A percentile compares a stretch with the other conserved stretches of the same genome.
Conservation (phyloP, 2,797 vertebrate genomes). For the Epinephelus malabaricus region DNA sequence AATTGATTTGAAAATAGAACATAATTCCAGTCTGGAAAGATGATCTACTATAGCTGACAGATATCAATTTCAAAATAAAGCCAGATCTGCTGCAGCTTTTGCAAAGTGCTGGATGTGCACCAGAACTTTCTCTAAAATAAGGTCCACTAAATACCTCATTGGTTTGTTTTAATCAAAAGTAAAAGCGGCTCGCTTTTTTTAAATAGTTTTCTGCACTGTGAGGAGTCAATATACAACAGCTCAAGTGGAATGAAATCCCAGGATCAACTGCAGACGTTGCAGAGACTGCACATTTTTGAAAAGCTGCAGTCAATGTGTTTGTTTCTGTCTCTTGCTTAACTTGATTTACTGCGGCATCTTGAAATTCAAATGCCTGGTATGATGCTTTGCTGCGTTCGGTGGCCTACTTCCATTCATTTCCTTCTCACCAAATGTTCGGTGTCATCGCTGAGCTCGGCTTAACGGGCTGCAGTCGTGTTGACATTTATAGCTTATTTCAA, state of each 20-base stretch:
- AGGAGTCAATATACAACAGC: constrained; percentile 33
- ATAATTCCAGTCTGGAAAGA: constrained; percentile 60
- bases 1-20: constrained; percentile 78
- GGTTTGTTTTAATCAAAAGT: constrained; percentile 42
- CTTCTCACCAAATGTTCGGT: constrained; percentile 47
- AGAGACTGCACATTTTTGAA: constrained; percentile 54
- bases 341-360: constrained; percentile 67
- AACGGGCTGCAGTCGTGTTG: constrained; percentile 32
- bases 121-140: constrained; percentile 3
- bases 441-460: constrained; percentile 34
- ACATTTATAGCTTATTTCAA: constrained; percentile 46
- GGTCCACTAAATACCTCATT: neutral
- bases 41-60: constrained; percentile 31
- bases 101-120: neutral
- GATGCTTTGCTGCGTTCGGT: constrained; percentile 60
- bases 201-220: constrained; percentile 5
- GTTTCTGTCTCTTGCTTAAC: constrained; percentile 62
- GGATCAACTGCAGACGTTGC: constrained; percentile 50
- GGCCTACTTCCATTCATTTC: constrained; percentile 77
- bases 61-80: constrained; percentile 53
- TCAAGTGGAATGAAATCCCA: constrained; percentile 32
- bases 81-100: constrained; percentile 24
- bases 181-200: constrained; percentile 38
- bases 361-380: constrained; percentile 71
- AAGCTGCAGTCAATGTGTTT: constrained; percentile 59